Conservation (phyloP, 2,113 vertebrate species). For the Trachemys scripta region DNA sequence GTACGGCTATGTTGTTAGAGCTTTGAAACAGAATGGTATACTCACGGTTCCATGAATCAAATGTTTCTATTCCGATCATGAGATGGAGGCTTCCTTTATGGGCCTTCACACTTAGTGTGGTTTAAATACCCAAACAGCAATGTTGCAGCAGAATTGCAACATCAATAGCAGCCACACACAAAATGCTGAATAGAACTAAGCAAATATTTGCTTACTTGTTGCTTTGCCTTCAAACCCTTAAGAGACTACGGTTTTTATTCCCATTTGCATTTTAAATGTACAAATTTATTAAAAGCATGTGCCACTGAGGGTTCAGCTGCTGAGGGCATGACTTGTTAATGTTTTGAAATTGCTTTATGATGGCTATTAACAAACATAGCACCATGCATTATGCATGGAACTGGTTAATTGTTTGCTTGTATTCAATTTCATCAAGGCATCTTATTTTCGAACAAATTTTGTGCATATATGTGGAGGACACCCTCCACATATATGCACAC, state of each 20-base stretch:
- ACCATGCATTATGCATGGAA: background rate
- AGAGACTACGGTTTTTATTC: conserved; percentile 47
- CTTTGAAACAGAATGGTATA: conserved; percentile 79
- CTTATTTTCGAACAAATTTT: background rate
- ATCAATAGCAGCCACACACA: conserved; percentile 62
- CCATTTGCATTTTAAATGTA: conserved; percentile 42
- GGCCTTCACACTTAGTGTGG: conserved; percentile 66
- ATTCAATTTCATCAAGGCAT: background rate
- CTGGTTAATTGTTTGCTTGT: background rate
- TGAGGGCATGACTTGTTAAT: background rate
- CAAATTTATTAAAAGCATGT: conserved; percentile 73
- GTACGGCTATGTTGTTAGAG: conserved; percentile 78
- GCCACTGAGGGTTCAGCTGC: conserved; percentile 59
- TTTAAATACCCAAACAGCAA: conserved; percentile 42
- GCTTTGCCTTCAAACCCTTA: conserved; percentile 62
- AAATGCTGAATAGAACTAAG: conserved; percentile 37
- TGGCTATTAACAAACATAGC: background rate
- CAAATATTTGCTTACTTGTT: conserved; percentile 58
- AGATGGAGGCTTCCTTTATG: conserved; percentile 70
- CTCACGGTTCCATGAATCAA: conserved; percentile 53
- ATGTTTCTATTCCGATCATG: conserved; percentile 56
- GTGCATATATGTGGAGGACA: too few species aligned
- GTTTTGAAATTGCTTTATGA: conserved; percentile 13
- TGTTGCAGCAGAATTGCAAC: conserved; percentile 36
- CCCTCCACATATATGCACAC: background rate